A percentile compares a stretch with the other conserved stretches of the same genome.
Evolutionary conservation across 2,797 vertebrate species (phyloP).

Genomic region (Pelodytes ibericus): DNA sequence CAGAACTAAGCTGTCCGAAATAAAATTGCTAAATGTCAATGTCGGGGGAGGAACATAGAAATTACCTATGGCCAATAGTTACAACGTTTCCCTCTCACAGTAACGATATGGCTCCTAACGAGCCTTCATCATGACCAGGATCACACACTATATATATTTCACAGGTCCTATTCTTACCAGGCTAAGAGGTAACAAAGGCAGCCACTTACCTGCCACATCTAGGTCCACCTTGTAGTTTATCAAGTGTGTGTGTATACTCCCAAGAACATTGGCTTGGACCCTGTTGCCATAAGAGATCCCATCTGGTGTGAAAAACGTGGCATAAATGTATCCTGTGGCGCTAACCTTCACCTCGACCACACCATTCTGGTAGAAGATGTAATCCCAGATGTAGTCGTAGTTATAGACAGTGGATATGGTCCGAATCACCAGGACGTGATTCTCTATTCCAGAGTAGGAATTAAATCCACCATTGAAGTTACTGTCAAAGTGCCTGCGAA

Average conservation of each 20-base stretch:
- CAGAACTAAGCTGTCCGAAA: no score
- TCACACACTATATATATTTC: no score
- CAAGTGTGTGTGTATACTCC: conserved; percentile 94
- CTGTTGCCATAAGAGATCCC: conserved; percentile 58
- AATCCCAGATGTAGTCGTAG: conserved; percentile 97
- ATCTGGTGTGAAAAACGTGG: conserved; percentile 84
- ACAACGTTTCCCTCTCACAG: no score
- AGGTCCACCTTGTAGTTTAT: conserved; percentile 92
- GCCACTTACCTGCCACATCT: conserved; percentile 86
- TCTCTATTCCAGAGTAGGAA: conserved; percentile 86
- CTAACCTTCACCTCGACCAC: conserved; percentile 89
- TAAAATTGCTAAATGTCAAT: no score
- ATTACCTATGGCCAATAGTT: no score
- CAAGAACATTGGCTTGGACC: conserved; percentile 82
- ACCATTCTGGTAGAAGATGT: conserved; percentile 88
- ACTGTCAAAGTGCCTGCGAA: conserved; percentile 87
- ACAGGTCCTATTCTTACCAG: no score
- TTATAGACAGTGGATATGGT: conserved; percentile 93
- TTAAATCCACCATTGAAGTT: conserved; percentile 81
- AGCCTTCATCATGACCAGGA: no score
- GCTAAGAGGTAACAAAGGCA: neutral
- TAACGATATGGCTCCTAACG: no score
- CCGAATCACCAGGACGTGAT: conserved; percentile 83
- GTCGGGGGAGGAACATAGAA: no score
- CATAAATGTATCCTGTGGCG: conserved; percentile 88